Evolutionary conservation across 2,113 vertebrate genomes (phyloP), one percentile per base, ranked within the genome.

Genomic region (Hyperopisus bebe): DNA sequence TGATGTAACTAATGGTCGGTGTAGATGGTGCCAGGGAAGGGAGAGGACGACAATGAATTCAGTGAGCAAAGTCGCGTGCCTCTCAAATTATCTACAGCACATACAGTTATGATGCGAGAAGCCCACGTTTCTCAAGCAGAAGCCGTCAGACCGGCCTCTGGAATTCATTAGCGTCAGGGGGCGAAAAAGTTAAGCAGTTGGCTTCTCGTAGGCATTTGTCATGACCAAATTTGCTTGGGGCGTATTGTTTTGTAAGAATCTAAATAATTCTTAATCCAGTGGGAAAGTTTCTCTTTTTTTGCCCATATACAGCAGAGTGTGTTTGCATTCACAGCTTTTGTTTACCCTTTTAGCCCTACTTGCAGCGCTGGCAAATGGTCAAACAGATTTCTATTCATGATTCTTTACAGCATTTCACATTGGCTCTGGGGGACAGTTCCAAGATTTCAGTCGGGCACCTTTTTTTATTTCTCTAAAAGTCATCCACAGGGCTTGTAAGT

Each of bases 161-260:
- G 85, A 89, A 42, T 89, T 85, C 74, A 89, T 80, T 55, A 84
- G 80, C 27, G 4, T 13, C 7, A 50, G 51, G 48, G 50, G 51
- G 24, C 83, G 19, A 88, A 62, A 62, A 66, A 27, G 51, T 85
- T 62, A 62, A 88, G 48, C 86, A 87, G 50, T 55, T 88, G 35
- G 47, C 66, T 87, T 17, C 24, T 82, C 4, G 6, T 88, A 83
- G 48, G 50, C 19, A 66, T 48, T 62, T 90, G 19, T 42, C 62
- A 66, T 83, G 21, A 35, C 21, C 35, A n/a, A 44, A 80, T 80
- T 80, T 39, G 74, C 74, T 80, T 51, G 50, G 48, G 85, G 44
- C 31, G 27, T 35, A n/a, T 51, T 35, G 15, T 87, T 87, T 80
- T 87, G 27, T 39, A 31, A 50, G 85, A 87, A 53, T 53, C 50